phyloP scores from a whole-genome alignment of 2,888 invertebrate genomes.

The Andrena bucephala region DNA sequence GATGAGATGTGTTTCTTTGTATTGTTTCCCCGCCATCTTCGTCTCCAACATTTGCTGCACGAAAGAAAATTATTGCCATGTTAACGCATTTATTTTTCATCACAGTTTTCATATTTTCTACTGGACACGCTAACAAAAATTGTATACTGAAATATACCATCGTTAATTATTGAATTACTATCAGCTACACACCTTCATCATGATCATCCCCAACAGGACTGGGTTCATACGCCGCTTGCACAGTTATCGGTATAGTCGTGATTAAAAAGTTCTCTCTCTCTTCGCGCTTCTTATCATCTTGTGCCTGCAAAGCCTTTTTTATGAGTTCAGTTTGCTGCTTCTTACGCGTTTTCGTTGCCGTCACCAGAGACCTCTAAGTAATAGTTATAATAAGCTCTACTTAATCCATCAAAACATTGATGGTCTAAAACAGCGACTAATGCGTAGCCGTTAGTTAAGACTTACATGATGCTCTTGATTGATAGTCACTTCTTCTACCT shows the following conservation, averaged over 20 bases:
- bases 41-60: slow-evolving; percentile 79
- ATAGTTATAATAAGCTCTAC: slow-evolving; percentile 39
- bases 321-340: slow-evolving; percentile 99
- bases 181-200: slow-evolving; percentile 89
- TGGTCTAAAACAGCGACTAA: slow-evolving; percentile 25
- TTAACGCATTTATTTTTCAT: background rate
- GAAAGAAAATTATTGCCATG: background rate
- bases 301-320: slow-evolving; percentile 96
- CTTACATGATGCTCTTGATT: slow-evolving; percentile 98
- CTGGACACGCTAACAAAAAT: too few species aligned
- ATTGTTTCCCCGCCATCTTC: slow-evolving; percentile 88
- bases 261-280: slow-evolving; percentile 98
- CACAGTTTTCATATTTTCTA: too few species aligned
- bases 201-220: slow-evolving; percentile 94
- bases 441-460: slow-evolving; percentile 62
- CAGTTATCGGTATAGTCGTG: slow-evolving; percentile 97
- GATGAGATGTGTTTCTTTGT: slow-evolving; percentile 91
- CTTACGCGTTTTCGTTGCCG: slow-evolving; percentile 98
- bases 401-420: slow-evolving; percentile 33
- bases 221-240: slow-evolving; percentile 98
- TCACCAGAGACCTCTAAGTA: slow-evolving; percentile 94
- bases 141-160: too few species aligned
- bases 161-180: too few species aligned
- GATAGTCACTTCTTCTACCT: slow-evolving; percentile 99
- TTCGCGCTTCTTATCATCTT: slow-evolving; percentile 97